These are phyloP conservation scores for Siderastrea siderea DNA, from an alignment of 92 coral and sea anemone genomes.

Conservation along the genomic window DNA sequence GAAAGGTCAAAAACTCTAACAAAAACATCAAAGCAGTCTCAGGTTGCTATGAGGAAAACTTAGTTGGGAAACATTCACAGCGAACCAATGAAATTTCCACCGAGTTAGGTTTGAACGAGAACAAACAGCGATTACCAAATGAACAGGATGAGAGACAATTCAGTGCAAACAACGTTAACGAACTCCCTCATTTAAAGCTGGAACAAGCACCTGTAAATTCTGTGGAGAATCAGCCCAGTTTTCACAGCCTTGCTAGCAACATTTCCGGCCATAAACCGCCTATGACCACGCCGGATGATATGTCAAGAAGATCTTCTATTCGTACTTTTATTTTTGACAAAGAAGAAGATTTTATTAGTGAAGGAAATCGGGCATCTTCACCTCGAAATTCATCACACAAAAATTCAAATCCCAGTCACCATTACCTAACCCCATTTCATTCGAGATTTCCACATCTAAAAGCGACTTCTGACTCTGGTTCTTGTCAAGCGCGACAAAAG, in stretches of 20 bases:
- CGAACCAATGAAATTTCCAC: not conserved
- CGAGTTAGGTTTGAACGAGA: not conserved
- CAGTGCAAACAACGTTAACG: not conserved
- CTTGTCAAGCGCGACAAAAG: slow-evolving; percentile 10
- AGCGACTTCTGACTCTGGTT: not conserved
- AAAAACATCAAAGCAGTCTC: not conserved
- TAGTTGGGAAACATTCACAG: not conserved
- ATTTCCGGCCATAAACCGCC: not conserved
- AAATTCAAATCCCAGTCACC: slow-evolving; percentile 15
- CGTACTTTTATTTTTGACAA: slow-evolving; percentile 21
- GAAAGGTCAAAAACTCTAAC: not conserved
- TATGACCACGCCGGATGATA: slow-evolving; percentile 24
- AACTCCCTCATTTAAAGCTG: not conserved
- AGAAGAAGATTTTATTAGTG: not conserved
- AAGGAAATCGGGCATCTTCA: not conserved
- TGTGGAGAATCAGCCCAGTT: not conserved
- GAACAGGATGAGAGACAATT: not conserved
- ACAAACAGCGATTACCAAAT: not conserved
- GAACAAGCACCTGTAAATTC: not conserved
- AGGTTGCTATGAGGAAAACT: no score
- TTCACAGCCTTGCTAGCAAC: not conserved
- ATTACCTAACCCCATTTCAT: slow-evolving; percentile 15
- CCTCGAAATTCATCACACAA: not conserved
- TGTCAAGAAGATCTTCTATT: slow-evolving; percentile 23
- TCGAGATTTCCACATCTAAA: slow-evolving; percentile 37